phyloP scores from a whole-genome alignment of 1,140 invertebrate species.

The Heliconius melpomene region DNA sequence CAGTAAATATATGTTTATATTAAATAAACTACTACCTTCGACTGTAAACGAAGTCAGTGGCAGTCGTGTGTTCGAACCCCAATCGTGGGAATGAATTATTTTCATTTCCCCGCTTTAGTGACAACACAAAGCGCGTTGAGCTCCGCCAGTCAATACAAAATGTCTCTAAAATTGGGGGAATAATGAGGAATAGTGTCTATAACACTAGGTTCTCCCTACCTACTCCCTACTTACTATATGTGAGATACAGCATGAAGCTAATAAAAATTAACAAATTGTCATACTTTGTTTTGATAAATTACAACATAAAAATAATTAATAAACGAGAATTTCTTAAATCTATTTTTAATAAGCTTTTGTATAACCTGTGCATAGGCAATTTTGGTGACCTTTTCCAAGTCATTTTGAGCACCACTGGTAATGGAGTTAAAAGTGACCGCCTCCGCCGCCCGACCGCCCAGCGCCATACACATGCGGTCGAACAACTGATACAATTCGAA shows the following conservation, averaged over 20 bases:
- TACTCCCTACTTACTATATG: background rate
- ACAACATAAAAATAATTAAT: too few relatives aligned
- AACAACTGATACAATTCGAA: conserved; percentile 84
- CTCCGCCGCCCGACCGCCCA: conserved; percentile 96
- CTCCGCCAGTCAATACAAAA: background rate
- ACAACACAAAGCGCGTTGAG: background rate
- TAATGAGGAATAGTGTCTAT: background rate
- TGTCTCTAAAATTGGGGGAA: background rate
- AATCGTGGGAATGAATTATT: too few relatives aligned
- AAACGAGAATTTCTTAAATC: too few relatives aligned
- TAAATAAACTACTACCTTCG: too few relatives aligned
- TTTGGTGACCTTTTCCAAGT: conserved; percentile 97
- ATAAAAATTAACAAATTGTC: background rate
- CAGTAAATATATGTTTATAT: too few relatives aligned
- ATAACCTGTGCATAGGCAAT: conserved; percentile 93
- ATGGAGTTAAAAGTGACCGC: conserved; percentile 93
- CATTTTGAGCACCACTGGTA: conserved; percentile 96
- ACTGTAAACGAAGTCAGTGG: too few relatives aligned
- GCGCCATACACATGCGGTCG: conserved; percentile 96
- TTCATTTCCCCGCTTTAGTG: background rate
- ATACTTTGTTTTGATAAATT: too few relatives aligned
- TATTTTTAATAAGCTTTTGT: background rate
- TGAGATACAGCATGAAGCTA: background rate
- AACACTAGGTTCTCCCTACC: background rate
- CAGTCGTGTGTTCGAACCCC: too few relatives aligned